Percentiles rank a stretch among this genome's conserved stretches.
phyloP scores from a whole-genome alignment of 2,888 invertebrate genomes.

The Melanargia galathea region DNA sequence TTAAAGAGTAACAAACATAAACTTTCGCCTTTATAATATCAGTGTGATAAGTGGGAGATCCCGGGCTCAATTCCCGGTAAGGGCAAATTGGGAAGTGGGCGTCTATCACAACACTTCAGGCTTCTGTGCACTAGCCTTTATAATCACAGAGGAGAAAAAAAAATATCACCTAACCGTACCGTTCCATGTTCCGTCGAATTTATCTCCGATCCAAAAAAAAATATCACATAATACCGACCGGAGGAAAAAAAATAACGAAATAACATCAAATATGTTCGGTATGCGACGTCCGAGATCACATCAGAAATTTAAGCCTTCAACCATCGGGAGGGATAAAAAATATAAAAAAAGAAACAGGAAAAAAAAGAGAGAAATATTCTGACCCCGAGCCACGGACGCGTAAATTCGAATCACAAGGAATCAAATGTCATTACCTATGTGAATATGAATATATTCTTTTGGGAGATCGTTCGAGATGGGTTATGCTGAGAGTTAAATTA shows the following conservation, averaged over 20 bases:
- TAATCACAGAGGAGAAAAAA: slow-evolving; percentile 24
- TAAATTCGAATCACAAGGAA: slow-evolving; percentile 78
- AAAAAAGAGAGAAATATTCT: slow-evolving; percentile 56
- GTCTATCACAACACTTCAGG: too few species aligned
- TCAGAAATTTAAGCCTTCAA: slow-evolving; percentile 77
- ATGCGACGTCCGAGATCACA: slow-evolving; percentile 77
- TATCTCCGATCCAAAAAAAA: slow-evolving; percentile 64
- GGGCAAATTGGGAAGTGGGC: too few species aligned
- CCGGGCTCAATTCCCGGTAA: too few species aligned
- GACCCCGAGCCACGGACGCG: slow-evolving; percentile 69
- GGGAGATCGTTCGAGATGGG: slow-evolving; percentile 39
- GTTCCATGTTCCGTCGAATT: slow-evolving; percentile 55
- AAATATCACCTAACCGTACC: slow-evolving; percentile 40
- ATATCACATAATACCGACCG: slow-evolving; percentile 45
- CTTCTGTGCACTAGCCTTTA: slow-evolving; percentile 1
- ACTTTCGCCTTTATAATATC: too few species aligned
- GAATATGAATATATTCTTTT: slow-evolving; percentile 58
- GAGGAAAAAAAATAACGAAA: slow-evolving; percentile 53
- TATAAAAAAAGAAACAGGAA: slow-evolving; percentile 56
- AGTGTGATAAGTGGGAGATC: too few species aligned
- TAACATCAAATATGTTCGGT: slow-evolving; percentile 79
- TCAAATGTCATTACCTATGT: slow-evolving; percentile 79
- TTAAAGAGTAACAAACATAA: too few species aligned
- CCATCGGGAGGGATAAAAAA: slow-evolving; percentile 55
- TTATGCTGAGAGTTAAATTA: slow-evolving; percentile 33